Conservation (phyloP, 2,113 vertebrate species). For the Otis tarda region DNA sequence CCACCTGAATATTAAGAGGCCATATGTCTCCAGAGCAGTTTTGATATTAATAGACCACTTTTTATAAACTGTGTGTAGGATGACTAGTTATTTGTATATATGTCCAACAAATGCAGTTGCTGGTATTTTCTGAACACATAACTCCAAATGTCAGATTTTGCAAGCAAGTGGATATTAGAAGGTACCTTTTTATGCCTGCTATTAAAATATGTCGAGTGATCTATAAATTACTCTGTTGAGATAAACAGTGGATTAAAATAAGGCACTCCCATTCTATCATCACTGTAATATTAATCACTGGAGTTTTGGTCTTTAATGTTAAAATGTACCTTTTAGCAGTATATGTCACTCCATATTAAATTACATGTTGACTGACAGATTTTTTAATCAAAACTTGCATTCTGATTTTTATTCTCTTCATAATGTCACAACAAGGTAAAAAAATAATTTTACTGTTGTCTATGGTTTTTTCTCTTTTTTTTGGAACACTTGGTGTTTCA, state of each 20-base stretch:
- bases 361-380: conserved; percentile 80
- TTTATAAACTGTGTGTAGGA: conserved; percentile 78
- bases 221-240: conserved; percentile 81
- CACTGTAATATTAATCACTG: conserved; percentile 78
- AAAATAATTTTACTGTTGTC: conserved; percentile 60
- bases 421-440: conserved; percentile 73
- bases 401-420: conserved; percentile 69
- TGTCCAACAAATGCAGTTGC: conserved; percentile 71
- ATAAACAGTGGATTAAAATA: conserved; percentile 85
- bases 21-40: conserved; percentile 72
- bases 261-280: conserved; percentile 80
- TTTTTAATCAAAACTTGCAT: conserved; percentile 79
- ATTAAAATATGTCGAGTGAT: conserved; percentile 86
- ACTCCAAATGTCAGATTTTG: conserved; percentile 77
- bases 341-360: conserved; percentile 78
- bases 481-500: conserved; percentile 33
- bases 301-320: conserved; percentile 79
- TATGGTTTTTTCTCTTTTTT: conserved; percentile 53
- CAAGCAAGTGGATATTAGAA: conserved; percentile 68
- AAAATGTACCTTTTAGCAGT: conserved; percentile 80
- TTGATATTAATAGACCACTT: conserved; percentile 82
- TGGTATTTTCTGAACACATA: conserved; percentile 68
- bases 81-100: conserved; percentile 76
- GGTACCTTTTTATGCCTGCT: conserved; percentile 79
- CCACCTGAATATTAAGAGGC: conserved; percentile 78